Evolutionary conservation across 2,113 vertebrate species (phyloP), one percentile per base, ranked within the genome.

Genomic region (Electrona antarctica): DNA sequence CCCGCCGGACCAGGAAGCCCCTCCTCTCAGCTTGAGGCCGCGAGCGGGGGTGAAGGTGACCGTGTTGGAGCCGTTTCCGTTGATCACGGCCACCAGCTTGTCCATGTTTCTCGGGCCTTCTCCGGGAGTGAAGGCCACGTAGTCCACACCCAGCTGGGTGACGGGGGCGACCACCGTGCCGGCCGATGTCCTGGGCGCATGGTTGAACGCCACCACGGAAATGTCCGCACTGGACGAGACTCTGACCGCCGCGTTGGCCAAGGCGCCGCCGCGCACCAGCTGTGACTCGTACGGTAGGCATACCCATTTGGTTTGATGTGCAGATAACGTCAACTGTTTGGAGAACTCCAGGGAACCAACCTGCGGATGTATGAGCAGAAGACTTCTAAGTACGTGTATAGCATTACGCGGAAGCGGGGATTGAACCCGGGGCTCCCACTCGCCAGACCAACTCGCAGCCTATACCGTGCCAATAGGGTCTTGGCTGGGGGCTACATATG

Each of bases 61-160:
- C 21, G n/a, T 64, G 71, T 88, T 88, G 6, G 12, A n/a, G 2
- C 66, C 15, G n/a, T 79, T 77, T 50, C 87, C 84, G 15, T 88
- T 88, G 45, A 81, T 51, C 7, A 88, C 72, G 15, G 77, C 73
- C 8, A 77, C 49, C 11, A 69, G 47, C 12, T 66, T 73, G 45
- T 78, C 56, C n/a, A 50, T 70, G 9, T 6, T 7, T 0, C 0
- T 3, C 1, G 51, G 10, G 14, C 58, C 67, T 1, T 46, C 58
- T 5, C 54, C 15, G 13, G 86, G 86, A 8, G 86, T 85, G 64
- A 70, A 88, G 51, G 56, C 71, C 3, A 84, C 33, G 60, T 88
- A 69, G 8, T 73, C 65, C 2, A 12, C 74, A 41, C 82, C 86
- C 41, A 88, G 76, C 15, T 86, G 66, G 5, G 41, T 49, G 12